These are phyloP conservation scores for Theodoxus fluviatilis DNA, from an alignment of 2,888 invertebrate species.

Conservation along the genomic window DNA sequence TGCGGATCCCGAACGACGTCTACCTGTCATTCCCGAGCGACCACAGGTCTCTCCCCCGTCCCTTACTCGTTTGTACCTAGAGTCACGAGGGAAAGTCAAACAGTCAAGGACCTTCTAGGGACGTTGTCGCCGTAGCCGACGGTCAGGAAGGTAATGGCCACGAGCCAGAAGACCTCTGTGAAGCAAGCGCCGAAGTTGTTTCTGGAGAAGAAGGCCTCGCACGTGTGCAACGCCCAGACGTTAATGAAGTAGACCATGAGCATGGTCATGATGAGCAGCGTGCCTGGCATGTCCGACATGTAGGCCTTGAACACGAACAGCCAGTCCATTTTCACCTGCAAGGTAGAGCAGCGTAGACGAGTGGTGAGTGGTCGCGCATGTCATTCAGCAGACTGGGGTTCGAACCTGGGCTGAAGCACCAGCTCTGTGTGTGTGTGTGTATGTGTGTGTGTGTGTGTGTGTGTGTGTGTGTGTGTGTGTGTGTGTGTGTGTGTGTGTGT, in stretches of 20 bases:
- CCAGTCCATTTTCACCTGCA: constrained; percentile 52
- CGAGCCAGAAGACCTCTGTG: constrained; percentile 49
- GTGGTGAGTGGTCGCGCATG: not conserved
- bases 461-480: constrained; percentile 18
- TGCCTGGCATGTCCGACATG: constrained; percentile 52
- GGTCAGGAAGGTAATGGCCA: constrained; percentile 52
- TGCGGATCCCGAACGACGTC: no score
- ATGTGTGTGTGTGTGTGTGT: not conserved
- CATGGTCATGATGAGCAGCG: constrained; percentile 46
- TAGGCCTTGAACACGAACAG: constrained; percentile 54
- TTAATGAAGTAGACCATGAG: constrained; percentile 42
- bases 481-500: not conserved
- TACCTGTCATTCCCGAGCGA: no score
- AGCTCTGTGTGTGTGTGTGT: not conserved
- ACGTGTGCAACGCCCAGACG: constrained; percentile 51
- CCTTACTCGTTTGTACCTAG: no score
- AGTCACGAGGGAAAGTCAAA: no score
- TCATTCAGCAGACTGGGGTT: not conserved
- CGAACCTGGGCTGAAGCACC: not conserved
- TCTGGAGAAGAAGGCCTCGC: constrained; percentile 42
- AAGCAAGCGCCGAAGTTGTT: no score
- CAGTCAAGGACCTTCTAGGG: no score
- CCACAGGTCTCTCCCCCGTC: no score
- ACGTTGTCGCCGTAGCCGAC: constrained; percentile 54
- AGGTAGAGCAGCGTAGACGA: constrained; percentile 41